Evolutionary conservation across 2,888 invertebrate genomes (phyloP).

Genomic region (Lagria hirta): DNA sequence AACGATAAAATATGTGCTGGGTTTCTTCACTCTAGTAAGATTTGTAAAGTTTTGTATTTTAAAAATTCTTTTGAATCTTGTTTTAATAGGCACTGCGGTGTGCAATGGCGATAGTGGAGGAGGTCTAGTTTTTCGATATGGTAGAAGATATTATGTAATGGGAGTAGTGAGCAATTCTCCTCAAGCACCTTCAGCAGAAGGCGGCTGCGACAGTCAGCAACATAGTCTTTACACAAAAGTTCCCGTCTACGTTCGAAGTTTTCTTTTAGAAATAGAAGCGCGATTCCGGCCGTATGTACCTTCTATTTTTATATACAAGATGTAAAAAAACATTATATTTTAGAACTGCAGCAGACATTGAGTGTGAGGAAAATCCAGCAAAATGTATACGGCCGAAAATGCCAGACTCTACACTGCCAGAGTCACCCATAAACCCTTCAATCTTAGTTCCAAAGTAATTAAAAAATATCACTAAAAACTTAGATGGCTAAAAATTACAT

Average conservation of each 20-base stretch:
- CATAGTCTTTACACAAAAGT: constrained; percentile 25
- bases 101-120: constrained; percentile 30
- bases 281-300: constrained; percentile 6
- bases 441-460: too few species aligned
- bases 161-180: constrained; percentile 26
- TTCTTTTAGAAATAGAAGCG: constrained; percentile 11
- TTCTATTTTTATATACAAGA: too few species aligned
- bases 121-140: constrained; percentile 18
- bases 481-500: too few species aligned
- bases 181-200: constrained; percentile 12
- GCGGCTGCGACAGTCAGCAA: constrained; percentile 22
- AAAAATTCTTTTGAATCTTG: neutral
- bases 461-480: too few species aligned
- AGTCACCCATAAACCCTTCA: too few species aligned
- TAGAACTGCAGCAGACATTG: too few species aligned
- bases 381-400: too few species aligned
- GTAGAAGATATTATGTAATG: constrained; percentile 19
- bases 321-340: too few species aligned
- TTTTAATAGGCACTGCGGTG: constrained; percentile 23
- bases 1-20: constrained; percentile 35
- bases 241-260: constrained; percentile 3
- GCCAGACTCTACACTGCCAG: too few species aligned
- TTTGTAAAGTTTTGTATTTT: constrained; percentile 1
- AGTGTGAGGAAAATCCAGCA: too few species aligned
- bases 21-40: constrained; percentile 24